A percentile compares a stretch with the other conserved stretches of the same genome.
These are phyloP conservation scores for Hipposideros larvatus DNA, from an alignment of 2,797 vertebrate genomes.

Conservation along the genomic window DNA sequence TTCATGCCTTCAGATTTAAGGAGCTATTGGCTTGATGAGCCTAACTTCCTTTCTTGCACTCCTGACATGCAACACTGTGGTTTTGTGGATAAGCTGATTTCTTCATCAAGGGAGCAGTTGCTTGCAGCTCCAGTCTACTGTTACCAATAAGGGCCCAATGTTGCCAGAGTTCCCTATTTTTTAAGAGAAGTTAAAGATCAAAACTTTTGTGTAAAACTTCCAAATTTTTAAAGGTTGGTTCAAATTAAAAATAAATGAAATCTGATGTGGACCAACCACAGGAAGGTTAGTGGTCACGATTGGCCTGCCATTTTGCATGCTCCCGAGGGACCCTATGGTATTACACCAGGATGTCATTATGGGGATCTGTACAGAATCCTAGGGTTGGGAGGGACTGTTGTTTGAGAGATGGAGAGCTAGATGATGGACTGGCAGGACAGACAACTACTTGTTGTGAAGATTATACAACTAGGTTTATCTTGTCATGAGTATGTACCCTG, in stretches of 20 bases:
- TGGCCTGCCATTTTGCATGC: not conserved
- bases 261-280: not conserved
- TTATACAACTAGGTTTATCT: not conserved
- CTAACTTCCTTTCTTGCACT: not conserved
- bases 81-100: not conserved
- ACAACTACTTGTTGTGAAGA: not conserved
- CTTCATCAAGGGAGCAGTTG: not conserved
- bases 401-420: not conserved
- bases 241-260: not conserved
- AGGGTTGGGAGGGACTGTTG: not conserved
- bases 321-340: not conserved
- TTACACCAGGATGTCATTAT: not conserved
- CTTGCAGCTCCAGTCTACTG: not conserved
- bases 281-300: not conserved
- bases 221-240: not conserved
- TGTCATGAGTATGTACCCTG: not conserved
- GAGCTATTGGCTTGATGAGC: not conserved
- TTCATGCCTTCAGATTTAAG: not conserved
- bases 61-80: not conserved
- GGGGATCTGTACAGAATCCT: not conserved
- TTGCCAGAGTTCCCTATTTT: not conserved
- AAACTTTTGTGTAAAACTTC: not conserved
- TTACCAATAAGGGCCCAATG: not conserved
- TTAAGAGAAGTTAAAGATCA: not conserved
- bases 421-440: not conserved